A percentile compares a stretch with the other conserved stretches of the same genome.
phyloP scores from a whole-genome alignment of 2,888 invertebrate species.

The Epirrhoe alternata region DNA sequence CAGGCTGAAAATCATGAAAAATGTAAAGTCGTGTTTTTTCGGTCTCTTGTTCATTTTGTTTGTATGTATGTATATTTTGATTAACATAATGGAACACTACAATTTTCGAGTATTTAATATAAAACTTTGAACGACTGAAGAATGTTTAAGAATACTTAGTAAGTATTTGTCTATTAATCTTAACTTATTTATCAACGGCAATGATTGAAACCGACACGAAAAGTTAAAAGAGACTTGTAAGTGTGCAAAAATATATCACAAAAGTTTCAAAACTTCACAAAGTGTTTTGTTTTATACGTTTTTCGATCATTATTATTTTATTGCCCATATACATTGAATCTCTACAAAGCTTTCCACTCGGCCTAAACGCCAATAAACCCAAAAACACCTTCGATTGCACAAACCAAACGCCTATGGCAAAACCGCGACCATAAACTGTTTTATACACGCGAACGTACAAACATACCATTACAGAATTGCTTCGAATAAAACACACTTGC shows the following conservation, averaged over 20 bases:
- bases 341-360: constrained; percentile 79
- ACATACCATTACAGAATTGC: constrained; percentile 70
- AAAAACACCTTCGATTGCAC: constrained; percentile 80
- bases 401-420: constrained; percentile 73
- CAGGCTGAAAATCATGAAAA: constrained; percentile 39
- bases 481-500: constrained; percentile 77
- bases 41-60: background rate
- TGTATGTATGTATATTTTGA: background rate
- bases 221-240: background rate
- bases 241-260: constrained; percentile 46
- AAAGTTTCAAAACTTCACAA: constrained; percentile 43
- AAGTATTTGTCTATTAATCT: no score
- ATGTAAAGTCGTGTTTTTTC: background rate
- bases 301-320: constrained; percentile 62
- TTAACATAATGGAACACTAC: background rate
- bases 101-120: no score
- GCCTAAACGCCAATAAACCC: constrained; percentile 77
- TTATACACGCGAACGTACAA: constrained; percentile 67
- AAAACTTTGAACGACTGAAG: no score
- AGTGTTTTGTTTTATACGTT: constrained; percentile 43
- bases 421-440: constrained; percentile 78
- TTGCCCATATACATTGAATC: constrained; percentile 61
- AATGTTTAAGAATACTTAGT: no score
- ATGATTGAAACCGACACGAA: background rate
- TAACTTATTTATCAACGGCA: background rate